Evolutionary conservation across 2,113 vertebrate species (phyloP), one percentile per base, ranked within the genome.

Genomic region (Chaetodon trifascialis): DNA sequence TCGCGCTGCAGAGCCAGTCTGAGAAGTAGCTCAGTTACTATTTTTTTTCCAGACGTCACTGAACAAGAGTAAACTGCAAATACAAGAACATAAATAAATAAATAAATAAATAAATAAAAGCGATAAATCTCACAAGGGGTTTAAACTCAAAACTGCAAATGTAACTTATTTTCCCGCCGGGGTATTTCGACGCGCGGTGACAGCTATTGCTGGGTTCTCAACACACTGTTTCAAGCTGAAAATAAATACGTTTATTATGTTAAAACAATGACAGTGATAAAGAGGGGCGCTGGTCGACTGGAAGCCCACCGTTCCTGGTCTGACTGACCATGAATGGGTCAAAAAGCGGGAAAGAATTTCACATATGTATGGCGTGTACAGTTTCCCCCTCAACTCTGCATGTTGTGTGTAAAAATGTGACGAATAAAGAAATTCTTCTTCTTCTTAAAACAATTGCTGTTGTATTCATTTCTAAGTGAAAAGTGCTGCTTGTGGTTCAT

Each of bases 1-100:
- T 6, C 0, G 38, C 11, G 51, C 51, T 0, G 4, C 38, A 5
- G 16, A 55, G 55, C 67, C 72, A 79, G 46, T 59, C 46, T 52
- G 7, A 59, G 59, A 75, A 75, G 9, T 14, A 62, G 42, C 25
- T 52, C 34, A 65, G 36, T 15, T 60, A 49, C 36, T 80, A 7
- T 73, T 83, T 83, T 56, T 23, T 46, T 42, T 23, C 23, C 25
- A 21, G 1, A 1, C 6, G 19, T 17, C 25, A 55, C 12, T 14
- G 30, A 71, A 47, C 36, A 34, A 46, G 15, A 15, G 1, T 15
- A 38, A 47, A 30, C 54, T 54, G 11, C 12, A 52, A 5, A n/a
- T 60, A 65, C 59, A 58, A 6, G 5, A 34, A 30, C 30, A 30
- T 2, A 30, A 30, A 30, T 30, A 30, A 30, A 30, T n/a, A n/a